Evolutionary conservation across 2,888 invertebrate genomes (phyloP).

Genomic region (Sclerodermus sp.): DNA sequence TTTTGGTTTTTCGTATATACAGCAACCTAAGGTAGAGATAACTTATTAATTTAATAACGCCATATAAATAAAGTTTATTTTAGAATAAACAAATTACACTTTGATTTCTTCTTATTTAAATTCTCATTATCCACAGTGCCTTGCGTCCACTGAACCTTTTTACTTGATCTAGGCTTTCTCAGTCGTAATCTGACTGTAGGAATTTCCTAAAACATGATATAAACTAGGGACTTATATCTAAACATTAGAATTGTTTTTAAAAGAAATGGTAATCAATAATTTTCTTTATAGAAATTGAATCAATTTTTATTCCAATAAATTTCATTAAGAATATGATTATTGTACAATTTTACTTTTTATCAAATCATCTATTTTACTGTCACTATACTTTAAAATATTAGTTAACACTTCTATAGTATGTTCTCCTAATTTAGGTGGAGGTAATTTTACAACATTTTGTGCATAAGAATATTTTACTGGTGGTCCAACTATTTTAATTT

Average conservation of each 20-base stretch:
- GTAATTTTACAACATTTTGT: conserved; percentile 68
- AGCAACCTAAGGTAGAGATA: conserved; percentile 68
- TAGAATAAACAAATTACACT: conserved; percentile 69
- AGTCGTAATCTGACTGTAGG: conserved; percentile 69
- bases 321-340: conserved; percentile 27
- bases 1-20: conserved; percentile 89
- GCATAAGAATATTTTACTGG: conserved; percentile 80
- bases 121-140: conserved; percentile 94
- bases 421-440: conserved; percentile 86
- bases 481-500: conserved; percentile 80
- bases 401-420: conserved; percentile 80
- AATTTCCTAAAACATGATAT: conserved; percentile 55
- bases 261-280: not conserved
- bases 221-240: not conserved
- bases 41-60: conserved; percentile 4
- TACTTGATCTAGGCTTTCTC: conserved; percentile 69
- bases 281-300: not conserved
- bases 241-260: too few relatives aligned
- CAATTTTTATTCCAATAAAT: conserved; percentile 10
- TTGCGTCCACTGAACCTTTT: conserved; percentile 87
- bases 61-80: conserved; percentile 1
- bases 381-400: conserved; percentile 67
- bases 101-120: conserved; percentile 94
- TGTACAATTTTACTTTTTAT: conserved; percentile 58
- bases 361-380: conserved; percentile 63